phyloP scores from a whole-genome alignment of 1,140 invertebrate species.

The Drosophila varians region DNA sequence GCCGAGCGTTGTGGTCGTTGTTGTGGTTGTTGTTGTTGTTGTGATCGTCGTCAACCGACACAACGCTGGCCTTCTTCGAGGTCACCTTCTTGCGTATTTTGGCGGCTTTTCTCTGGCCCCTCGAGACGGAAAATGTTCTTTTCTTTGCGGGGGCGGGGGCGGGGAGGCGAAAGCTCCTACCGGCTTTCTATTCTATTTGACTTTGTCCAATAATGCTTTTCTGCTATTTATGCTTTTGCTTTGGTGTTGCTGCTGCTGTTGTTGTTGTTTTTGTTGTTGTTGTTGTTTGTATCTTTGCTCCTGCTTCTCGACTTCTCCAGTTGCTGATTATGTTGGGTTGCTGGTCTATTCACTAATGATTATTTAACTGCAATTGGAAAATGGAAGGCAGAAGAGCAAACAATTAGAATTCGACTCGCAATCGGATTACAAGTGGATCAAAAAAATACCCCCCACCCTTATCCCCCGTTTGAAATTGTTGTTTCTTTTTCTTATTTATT shows the following conservation, averaged over 20 bases:
- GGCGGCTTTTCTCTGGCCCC: slow-evolving; percentile 61
- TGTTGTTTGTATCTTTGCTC: slow-evolving; percentile 2
- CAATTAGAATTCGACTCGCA: slow-evolving; percentile 19
- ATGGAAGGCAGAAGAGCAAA: slow-evolving; percentile 3
- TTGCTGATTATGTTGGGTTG: slow-evolving; percentile 4
- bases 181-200: not conserved
- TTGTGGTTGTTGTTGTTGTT: slow-evolving; percentile 60
- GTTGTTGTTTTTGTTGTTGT: not conserved
- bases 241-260: slow-evolving; percentile 1
- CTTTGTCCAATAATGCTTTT: not conserved
- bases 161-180: slow-evolving; percentile 13
- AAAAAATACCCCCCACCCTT: not conserved
- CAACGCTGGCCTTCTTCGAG: slow-evolving; percentile 76
- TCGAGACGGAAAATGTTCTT: slow-evolving; percentile 9
- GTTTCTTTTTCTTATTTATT: not conserved
- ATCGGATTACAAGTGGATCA: slow-evolving; percentile 12
- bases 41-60: slow-evolving; percentile 69
- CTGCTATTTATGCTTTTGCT: not conserved
- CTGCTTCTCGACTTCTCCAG: not conserved
- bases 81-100: slow-evolving; percentile 79
- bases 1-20: slow-evolving; percentile 49
- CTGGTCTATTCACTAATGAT: slow-evolving; percentile 41
- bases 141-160: too few species aligned
- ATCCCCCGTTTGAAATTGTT: not conserved
- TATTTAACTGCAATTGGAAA: slow-evolving; percentile 55